Base-by-base conservation (phyloP, 2,797 vertebrate species). In the Falco rusticolus region DNA sequence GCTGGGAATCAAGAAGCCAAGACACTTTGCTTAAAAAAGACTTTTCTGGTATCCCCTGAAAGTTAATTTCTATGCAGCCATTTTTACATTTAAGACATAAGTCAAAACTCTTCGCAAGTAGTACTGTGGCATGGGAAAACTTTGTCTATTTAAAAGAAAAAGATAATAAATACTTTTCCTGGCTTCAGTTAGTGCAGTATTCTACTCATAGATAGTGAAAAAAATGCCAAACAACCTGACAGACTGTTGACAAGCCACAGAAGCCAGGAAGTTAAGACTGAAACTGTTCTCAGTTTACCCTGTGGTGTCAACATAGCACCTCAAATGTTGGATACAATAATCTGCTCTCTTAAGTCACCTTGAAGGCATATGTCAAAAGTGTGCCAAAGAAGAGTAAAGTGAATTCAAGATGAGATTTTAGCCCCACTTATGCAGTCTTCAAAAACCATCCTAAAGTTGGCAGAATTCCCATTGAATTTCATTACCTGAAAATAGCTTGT, bases 1-100 rank as follows among this genome's bases (percentile, higher is more conserved):
- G 66, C 65, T 94, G 39, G 47, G 71, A 97, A 94, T 95, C 65
- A 96, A 97, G 92, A 96, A 97, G 72, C n/a, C 87, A 95, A 94
- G 43, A 59, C 54, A 72, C 37, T 85, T 80, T 47, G 51, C 70
- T 93, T 97, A 54, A 95, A 96, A 97, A 86, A 69, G 61, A 61
- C 68, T 96, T 95, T 97, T 97, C 82, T 96, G 41, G 60, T 95
- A 64, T 51, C 43, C 57, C 68, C 25, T 96, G 93, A 90, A 96
- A 96, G 91, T 71, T 96, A 92, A 94, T 80, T 79, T 93, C 74
- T 94, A 47, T 65, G 47, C 50, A 94, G 87, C 45, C 60, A 89
- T 96, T 94, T 90, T 80, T 61, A 63, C 34, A 39, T 81, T 94
- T 77, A 74, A 48, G 39, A 70, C 29, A 74, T 37, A 92, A 57